These are phyloP conservation scores for Cryptoprocta ferox DNA, from an alignment of 2,797 vertebrate genomes.

Conservation along the genomic window DNA sequence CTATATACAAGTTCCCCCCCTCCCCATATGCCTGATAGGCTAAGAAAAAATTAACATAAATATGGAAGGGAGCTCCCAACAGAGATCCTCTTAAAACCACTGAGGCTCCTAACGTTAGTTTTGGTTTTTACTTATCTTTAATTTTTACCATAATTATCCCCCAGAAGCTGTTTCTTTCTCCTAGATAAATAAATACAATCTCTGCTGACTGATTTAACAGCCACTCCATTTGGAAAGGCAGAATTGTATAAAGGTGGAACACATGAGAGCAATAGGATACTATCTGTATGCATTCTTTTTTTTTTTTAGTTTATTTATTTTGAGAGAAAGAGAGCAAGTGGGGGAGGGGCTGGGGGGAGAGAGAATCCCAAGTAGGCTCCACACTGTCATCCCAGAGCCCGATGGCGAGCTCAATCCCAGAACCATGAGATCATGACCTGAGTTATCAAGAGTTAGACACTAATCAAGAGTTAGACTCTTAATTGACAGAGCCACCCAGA, in stretches of 20 bases:
- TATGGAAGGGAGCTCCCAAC: background rate
- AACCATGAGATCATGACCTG: no score
- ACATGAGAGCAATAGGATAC: background rate
- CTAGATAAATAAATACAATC: background rate
- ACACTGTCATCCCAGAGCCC: no score
- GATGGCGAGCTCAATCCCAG: no score
- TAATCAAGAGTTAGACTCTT: no score
- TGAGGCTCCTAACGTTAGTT: background rate
- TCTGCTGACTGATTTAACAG: background rate
- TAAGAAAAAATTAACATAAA: constrained; percentile 1
- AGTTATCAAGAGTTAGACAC: no score
- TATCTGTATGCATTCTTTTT: background rate
- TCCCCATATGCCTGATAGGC: background rate
- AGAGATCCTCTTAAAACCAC: background rate
- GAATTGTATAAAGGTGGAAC: background rate
- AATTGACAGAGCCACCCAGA: no score
- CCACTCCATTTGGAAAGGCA: background rate
- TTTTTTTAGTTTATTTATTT: no score
- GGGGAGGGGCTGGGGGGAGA: no score
- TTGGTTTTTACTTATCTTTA: background rate
- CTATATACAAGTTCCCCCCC: background rate
- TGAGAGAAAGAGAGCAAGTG: no score
- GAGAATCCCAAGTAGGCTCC: no score
- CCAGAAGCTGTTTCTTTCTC: background rate
- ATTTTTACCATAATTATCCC: constrained; percentile 34